A percentile compares a stretch with the other conserved stretches of the same genome.
Evolutionary conservation across 2,888 invertebrate genomes (phyloP).

Genomic region (Apamea epomidion): DNA sequence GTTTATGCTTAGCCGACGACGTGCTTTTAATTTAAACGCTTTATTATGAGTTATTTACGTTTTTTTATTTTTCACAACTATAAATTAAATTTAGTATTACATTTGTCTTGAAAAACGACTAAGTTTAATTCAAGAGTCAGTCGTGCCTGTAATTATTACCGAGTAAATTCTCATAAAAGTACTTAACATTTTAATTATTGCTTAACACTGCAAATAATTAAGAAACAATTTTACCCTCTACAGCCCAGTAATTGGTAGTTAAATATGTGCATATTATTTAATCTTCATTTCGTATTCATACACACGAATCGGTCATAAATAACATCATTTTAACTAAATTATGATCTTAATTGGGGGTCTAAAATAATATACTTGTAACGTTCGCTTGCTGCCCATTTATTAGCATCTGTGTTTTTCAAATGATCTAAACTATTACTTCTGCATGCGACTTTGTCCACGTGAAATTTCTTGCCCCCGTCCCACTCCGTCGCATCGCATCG

Average conservation of each 20-base stretch:
- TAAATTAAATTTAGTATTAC: neutral
- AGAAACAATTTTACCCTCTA: slow-evolving; percentile 12
- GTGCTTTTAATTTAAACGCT: slow-evolving; percentile 32
- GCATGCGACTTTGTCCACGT: neutral
- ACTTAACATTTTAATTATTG: slow-evolving; percentile 20
- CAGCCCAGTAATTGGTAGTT: slow-evolving; percentile 35
- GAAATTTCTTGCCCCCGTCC: neutral
- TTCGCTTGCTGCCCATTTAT: neutral
- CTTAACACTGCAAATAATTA: slow-evolving; percentile 37
- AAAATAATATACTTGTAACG: slow-evolving; percentile 1
- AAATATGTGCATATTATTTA: slow-evolving; percentile 50
- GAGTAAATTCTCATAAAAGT: slow-evolving; percentile 9
- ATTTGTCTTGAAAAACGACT: slow-evolving; percentile 9
- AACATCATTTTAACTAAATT: slow-evolving; percentile 37
- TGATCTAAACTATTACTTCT: neutral
- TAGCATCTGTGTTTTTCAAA: neutral
- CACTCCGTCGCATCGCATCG: neutral
- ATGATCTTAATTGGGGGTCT: slow-evolving; percentile 21
- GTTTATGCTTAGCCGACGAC: slow-evolving; percentile 45
- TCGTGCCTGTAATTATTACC: neutral
- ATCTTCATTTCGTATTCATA: slow-evolving; percentile 45
- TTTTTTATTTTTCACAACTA: neutral
- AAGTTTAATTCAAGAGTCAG: slow-evolving; percentile 5
- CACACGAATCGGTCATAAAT: slow-evolving; percentile 44
- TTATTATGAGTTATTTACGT: neutral